Base-by-base conservation (phyloP, 2,888 invertebrate genomes). In the Amphipyra berbera region DNA sequence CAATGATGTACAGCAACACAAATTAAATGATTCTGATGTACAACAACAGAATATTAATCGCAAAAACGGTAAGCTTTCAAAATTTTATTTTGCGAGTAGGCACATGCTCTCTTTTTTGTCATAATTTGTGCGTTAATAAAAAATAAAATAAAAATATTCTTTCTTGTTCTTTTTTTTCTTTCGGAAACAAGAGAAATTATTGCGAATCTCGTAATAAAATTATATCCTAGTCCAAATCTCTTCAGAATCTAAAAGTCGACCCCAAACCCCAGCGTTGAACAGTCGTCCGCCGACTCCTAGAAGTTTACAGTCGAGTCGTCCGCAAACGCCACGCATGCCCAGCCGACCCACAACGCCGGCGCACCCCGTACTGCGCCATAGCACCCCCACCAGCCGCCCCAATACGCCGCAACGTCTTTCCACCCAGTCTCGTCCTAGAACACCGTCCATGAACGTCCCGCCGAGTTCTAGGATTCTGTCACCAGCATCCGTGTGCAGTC, bases 271-370 rank as follows among this genome's bases (percentile, higher is more conserved):
- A 12, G 76, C 70, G 12, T 56, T 78, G 6, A 74, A 49, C 50
- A 90, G 89, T 62, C 89, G 89, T 13, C 90, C 91, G 5, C 84
- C 85, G 69, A 92, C 92, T 40, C 93, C 93, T 1, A 85, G 79
- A 59, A 87, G 81, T 38, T 27, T 80, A 21, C 83, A 81, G 8
- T 83, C 86, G 4, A 91, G 88, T 74, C 83, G 88, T n/a, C 89
- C 91, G 0, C 85, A 84, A 67, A 91, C 92, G 0, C 91, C 91
- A 0, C 82, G 75, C 15, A 37, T 59, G 0, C 60, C 67, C 0
- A 89, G 88, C 61, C 84, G 90, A 3, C 91, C 93, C 0, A 69
- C 81, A 3, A 91, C 92, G 0, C 89, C 92, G 0, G 81, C 81
- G 2, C 78, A 76, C 38, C 76, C 81, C 9, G 52, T 61, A 9